Evolutionary conservation across 2,888 invertebrate genomes (phyloP).

Genomic region (Papilio elwesi): DNA sequence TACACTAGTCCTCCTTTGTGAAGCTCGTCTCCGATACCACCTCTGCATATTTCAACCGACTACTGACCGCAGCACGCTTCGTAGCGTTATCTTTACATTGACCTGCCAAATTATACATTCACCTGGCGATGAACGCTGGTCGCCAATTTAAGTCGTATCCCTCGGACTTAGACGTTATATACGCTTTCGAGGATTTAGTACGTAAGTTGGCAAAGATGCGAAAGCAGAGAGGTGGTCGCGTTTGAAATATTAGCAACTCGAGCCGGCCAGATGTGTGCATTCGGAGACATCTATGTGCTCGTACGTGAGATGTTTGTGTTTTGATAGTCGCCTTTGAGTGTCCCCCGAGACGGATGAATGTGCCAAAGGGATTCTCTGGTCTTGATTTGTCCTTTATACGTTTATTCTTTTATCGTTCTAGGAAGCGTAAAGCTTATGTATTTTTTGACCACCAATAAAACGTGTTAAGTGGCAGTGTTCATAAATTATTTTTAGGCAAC

Average conservation of each 20-base stretch:
- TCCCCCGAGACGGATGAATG: conserved; percentile 39
- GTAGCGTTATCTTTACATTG: conserved; percentile 76
- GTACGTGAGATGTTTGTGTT: conserved; percentile 73
- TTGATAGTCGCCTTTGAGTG: conserved; percentile 74
- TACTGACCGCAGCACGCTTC: conserved; percentile 73
- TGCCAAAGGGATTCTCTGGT: conserved; percentile 33
- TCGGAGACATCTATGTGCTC: conserved; percentile 60
- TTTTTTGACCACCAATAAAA: neutral
- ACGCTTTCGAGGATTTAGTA: neutral
- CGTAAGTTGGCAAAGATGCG: conserved; percentile 62
- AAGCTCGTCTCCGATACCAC: conserved; percentile 76
- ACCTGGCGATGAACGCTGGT: conserved; percentile 20
- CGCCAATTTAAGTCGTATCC: conserved; percentile 48
- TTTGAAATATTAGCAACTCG: conserved; percentile 80
- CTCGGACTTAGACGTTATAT: conserved; percentile 39
- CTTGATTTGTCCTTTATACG: conserved; percentile 33
- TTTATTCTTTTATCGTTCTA: conserved; percentile 27
- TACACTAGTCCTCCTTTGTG: conserved; percentile 71
- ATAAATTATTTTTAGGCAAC: too few species aligned
- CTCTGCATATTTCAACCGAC: conserved; percentile 80
- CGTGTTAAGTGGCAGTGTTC: neutral
- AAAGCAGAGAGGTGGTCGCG: conserved; percentile 71
- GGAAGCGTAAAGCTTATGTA: neutral
- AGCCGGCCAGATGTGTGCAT: conserved; percentile 73
- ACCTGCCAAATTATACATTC: conserved; percentile 53